Conservation (phyloP, 1,140 invertebrate genomes). For the Hylyphantes graminicola region DNA sequence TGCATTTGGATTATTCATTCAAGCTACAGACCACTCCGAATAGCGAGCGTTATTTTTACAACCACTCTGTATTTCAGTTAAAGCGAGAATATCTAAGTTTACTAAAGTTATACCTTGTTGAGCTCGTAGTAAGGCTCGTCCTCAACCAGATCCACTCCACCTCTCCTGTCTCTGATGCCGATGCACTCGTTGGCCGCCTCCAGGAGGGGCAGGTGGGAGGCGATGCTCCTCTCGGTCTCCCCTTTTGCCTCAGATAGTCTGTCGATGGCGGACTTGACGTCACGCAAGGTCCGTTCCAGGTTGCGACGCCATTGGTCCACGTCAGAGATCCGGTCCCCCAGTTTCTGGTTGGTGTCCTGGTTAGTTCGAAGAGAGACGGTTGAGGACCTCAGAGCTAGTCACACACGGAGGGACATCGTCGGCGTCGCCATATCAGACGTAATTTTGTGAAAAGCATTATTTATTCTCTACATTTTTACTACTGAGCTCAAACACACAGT, state of each 20-base stretch:
- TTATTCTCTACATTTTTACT: too few relatives aligned
- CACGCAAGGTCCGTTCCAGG: constrained; percentile 30
- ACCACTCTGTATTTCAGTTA: background rate
- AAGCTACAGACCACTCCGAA: too few relatives aligned
- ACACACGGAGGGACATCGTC: too few relatives aligned
- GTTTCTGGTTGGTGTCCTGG: constrained; percentile 42
- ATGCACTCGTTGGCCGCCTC: constrained; percentile 44
- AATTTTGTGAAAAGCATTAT: too few relatives aligned
- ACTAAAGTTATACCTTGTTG: constrained; percentile 28
- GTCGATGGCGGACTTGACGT: constrained; percentile 23
- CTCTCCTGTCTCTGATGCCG: constrained; percentile 31
- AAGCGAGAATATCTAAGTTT: background rate
- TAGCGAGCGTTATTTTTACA: background rate
- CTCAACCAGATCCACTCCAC: constrained; percentile 43
- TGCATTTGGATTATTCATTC: too few relatives aligned
- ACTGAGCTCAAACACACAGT: too few relatives aligned
- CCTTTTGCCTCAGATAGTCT: constrained; percentile 28
- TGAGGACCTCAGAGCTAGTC: too few relatives aligned
- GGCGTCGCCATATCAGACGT: too few relatives aligned
- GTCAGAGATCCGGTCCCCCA: constrained; percentile 44
- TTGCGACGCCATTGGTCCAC: constrained; percentile 52
- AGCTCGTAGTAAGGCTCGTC: constrained; percentile 39
- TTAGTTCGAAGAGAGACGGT: background rate
- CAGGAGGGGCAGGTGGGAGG: constrained; percentile 11
- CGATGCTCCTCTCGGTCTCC: constrained; percentile 19